These are phyloP conservation scores for Cephus pygmeus DNA, from an alignment of 2,888 invertebrate species.

Conservation along the genomic window DNA sequence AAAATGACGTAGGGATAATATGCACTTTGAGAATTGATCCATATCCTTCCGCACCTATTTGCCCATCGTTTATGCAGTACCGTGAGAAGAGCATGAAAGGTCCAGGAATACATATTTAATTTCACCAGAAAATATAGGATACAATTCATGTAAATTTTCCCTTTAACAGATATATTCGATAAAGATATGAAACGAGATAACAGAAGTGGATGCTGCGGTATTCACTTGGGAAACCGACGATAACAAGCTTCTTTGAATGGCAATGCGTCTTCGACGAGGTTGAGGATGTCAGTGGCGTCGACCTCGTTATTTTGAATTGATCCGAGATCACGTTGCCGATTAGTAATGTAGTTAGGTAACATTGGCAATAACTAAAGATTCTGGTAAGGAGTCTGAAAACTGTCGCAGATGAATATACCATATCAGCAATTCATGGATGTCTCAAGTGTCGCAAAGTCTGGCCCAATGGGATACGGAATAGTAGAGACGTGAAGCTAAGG, in stretches of 20 bases:
- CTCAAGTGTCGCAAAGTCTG: neutral
- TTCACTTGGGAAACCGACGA: conserved; percentile 20
- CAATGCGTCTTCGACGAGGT: conserved; percentile 34
- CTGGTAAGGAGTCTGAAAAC: neutral
- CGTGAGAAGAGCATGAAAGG: neutral
- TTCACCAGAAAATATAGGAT: neutral
- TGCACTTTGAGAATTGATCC: neutral
- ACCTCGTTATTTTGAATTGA: conserved; percentile 58
- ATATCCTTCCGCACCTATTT: neutral
- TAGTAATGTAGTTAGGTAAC: neutral
- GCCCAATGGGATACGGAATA: neutral
- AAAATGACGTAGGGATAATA: neutral
- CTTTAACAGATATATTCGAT: neutral
- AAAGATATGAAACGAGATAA: neutral
- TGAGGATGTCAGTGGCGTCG: conserved; percentile 25
- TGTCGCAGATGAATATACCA: neutral
- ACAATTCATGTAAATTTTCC: neutral
- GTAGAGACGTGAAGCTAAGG: neutral
- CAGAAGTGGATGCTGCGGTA: neutral
- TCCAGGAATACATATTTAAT: neutral
- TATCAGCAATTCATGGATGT: neutral
- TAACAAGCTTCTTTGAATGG: conserved; percentile 63
- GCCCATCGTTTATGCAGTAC: neutral
- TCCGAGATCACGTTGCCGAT: conserved; percentile 21
- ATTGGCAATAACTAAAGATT: neutral